phyloP scores from a whole-genome alignment of 2,888 invertebrate species.

The Synergus laeviventris region DNA sequence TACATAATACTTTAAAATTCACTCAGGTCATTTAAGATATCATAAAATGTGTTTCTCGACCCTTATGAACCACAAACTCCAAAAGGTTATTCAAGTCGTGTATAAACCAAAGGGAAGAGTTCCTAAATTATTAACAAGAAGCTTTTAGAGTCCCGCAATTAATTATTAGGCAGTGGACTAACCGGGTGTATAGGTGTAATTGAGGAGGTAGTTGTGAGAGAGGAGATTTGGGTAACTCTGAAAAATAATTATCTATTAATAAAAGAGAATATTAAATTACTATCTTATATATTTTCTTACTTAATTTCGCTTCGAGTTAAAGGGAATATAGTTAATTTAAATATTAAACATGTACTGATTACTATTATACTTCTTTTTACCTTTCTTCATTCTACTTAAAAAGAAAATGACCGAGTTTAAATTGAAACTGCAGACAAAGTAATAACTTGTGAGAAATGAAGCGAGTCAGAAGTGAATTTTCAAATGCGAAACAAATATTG shows the following conservation, averaged over 20 bases:
- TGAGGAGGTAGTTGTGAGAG: background rate
- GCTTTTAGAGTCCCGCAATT: slow-evolving; percentile 12
- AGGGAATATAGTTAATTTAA: too few species aligned
- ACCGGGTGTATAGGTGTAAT: background rate
- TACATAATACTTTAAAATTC: background rate
- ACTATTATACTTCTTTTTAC: too few species aligned
- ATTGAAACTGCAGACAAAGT: background rate
- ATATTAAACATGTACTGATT: too few species aligned
- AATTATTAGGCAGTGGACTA: background rate
- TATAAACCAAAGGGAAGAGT: slow-evolving; percentile 4
- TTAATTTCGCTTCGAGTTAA: too few species aligned
- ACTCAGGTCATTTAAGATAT: background rate
- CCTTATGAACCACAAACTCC: background rate
- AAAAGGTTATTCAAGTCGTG: slow-evolving; percentile 11
- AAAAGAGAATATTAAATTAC: too few species aligned
- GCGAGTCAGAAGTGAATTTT: background rate
- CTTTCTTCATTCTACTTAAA: too few species aligned
- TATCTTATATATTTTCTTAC: too few species aligned
- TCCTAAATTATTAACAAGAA: slow-evolving; percentile 10
- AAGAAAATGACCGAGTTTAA: background rate
- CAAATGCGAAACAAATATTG: too few species aligned
- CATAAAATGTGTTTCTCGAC: background rate
- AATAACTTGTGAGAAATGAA: background rate
- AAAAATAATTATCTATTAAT: background rate
- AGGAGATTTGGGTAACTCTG: background rate